These are phyloP conservation scores for Drosophila kanekoi DNA, from an alignment of 2,888 invertebrate species.

Conservation along the genomic window DNA sequence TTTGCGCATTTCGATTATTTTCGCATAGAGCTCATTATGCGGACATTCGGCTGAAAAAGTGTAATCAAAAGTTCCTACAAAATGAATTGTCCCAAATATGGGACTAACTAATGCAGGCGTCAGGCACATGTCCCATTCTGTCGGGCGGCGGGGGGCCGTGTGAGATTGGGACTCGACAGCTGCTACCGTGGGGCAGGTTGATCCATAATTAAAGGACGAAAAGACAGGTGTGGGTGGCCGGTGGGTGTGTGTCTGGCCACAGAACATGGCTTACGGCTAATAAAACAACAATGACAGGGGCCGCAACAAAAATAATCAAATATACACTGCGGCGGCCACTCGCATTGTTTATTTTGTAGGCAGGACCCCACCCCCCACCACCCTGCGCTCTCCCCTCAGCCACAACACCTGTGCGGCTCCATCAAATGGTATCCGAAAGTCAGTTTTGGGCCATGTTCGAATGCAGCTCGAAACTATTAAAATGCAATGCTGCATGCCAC, in stretches of 20 bases:
- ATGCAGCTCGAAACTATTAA: slow-evolving; percentile 31
- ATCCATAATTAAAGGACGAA: too few species aligned
- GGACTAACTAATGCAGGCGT: slow-evolving; percentile 31
- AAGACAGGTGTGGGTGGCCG: too few species aligned
- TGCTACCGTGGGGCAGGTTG: too few species aligned
- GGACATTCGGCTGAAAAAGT: slow-evolving; percentile 8
- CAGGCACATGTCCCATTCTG: neutral
- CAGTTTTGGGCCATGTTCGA: slow-evolving; percentile 11
- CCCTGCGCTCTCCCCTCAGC: too few species aligned
- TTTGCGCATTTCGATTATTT: slow-evolving; percentile 10
- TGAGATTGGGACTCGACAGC: too few species aligned
- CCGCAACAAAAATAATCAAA: slow-evolving; percentile 47
- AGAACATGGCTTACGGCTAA: slow-evolving; percentile 42
- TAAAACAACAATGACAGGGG: slow-evolving; percentile 50
- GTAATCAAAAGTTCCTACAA: slow-evolving; percentile 34
- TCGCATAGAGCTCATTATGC: slow-evolving; percentile 7
- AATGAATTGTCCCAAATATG: slow-evolving; percentile 25
- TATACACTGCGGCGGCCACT: slow-evolving; percentile 16
- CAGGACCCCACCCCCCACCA: neutral
- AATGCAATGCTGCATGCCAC: slow-evolving; percentile 24
- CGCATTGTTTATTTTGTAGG: slow-evolving; percentile 25
- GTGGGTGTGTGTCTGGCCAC: neutral
- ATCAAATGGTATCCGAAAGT: neutral
- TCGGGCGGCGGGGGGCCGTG: neutral
- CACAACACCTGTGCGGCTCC: too few species aligned